phyloP scores from a whole-genome alignment of 2,113 vertebrate genomes.

The Chinchilla lanigera region DNA sequence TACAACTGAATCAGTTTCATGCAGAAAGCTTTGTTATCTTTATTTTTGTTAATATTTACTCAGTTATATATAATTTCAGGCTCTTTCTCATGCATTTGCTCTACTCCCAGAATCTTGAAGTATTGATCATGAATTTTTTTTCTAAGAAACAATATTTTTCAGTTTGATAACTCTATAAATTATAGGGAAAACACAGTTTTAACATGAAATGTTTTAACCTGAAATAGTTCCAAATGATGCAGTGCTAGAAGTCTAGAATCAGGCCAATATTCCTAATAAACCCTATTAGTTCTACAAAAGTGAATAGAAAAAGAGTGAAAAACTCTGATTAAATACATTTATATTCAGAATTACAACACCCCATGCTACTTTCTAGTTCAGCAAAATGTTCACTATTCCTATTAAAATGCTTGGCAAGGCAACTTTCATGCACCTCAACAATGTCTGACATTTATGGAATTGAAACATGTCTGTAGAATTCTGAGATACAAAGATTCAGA shows the following conservation, averaged over 20 bases:
- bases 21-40: neutral
- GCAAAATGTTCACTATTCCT: neutral
- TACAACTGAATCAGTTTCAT: neutral
- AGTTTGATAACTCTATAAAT: neutral
- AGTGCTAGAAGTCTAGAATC: neutral
- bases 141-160: constrained; percentile 9
- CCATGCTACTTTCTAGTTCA: neutral
- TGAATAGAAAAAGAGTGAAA: neutral
- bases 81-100: neutral
- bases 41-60: constrained; percentile 44
- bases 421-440: neutral
- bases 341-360: neutral
- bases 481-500: constrained; percentile 11
- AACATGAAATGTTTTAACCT: neutral
- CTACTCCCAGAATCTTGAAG: neutral
- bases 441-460: neutral
- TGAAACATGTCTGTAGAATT: neutral
- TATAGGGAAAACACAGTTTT: neutral
- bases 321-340: neutral
- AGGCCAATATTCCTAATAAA: neutral
- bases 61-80: neutral
- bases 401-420: constrained; percentile 21
- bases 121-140: neutral
- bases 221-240: constrained; percentile 32
- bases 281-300: neutral